Base-by-base conservation (phyloP, 2,888 invertebrate genomes). In the Gari tellinella region DNA sequence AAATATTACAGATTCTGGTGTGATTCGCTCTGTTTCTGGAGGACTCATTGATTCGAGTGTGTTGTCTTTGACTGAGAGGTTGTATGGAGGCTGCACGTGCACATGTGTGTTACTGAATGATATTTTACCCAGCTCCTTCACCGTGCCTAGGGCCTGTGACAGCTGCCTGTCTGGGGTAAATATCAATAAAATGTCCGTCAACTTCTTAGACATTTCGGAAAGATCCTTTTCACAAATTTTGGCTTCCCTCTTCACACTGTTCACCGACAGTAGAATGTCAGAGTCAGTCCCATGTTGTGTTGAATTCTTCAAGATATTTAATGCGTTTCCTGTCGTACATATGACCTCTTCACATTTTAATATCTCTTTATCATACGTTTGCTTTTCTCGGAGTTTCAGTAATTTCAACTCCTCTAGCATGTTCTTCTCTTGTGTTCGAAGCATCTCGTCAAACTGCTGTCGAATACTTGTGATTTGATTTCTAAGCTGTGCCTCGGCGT, bases 311-410 rank as follows among this genome's bases (percentile, higher is more conserved):
- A 82, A 45, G 23, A 82, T 72, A 25, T 74, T 76, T 17, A 82
- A 46, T 0, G 82, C 82, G 21, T 82, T 82, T 14, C 80, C 69
- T 0, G 82, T 82, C 1, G 82, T 82, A 37, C 82, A 74, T 10
- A 80, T 72, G 60, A 82, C 67, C n/a, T 80, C 82, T 31, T 82
- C 82, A 51, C 82, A 82, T 51, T 77, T 82, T 1, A 62, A 58
- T 12, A 82, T 62, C 12, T 77, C 80, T 14, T 63, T 68, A n/a
- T 80, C 82, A 51, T 82, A 75, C 15, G 60, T 58, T 26, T 68
- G 68, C 43, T 72, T 69, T 51, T 82, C 82, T 17, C 77, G 62
- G 25, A 55, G 31, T 38, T 80, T 80, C 8, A 80, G 41, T 2
- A 66, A 38, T 38, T 72, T 74, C 10, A 82, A 43, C 14, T 82